A percentile compares a stretch with the other conserved stretches of the same genome.
Conservation (phyloP, 1,140 invertebrate genomes). For the Pogonus chalceus region DNA sequence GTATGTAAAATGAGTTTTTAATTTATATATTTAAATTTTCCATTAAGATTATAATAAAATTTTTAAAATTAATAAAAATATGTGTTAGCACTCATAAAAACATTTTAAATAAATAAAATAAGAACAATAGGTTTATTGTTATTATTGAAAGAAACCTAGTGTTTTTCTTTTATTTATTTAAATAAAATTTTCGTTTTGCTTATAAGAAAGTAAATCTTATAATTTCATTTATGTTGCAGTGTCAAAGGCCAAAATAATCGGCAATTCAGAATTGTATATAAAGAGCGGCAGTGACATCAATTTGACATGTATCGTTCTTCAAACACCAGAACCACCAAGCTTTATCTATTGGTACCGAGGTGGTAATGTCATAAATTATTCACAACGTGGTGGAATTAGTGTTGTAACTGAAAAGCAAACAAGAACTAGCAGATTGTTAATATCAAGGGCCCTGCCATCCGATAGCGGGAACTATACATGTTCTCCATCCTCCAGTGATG, state of each 20-base stretch:
- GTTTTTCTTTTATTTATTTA: too few species aligned
- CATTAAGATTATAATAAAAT: too few species aligned
- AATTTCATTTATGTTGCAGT: slow-evolving; percentile 61
- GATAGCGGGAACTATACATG: slow-evolving; percentile 86
- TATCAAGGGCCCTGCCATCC: slow-evolving; percentile 61
- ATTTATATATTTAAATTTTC: too few species aligned
- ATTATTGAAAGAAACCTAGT: too few species aligned
- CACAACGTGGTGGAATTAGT: slow-evolving; percentile 70
- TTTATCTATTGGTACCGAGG: slow-evolving; percentile 90
- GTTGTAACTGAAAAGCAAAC: slow-evolving; percentile 80
- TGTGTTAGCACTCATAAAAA: too few species aligned
- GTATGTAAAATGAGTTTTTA: too few species aligned
- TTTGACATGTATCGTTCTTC: slow-evolving; percentile 74
- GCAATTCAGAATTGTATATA: slow-evolving; percentile 74
- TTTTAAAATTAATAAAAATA: too few species aligned
- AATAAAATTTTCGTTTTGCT: too few species aligned
- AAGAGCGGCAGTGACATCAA: slow-evolving; percentile 84
- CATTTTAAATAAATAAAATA: too few species aligned
- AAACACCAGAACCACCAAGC: slow-evolving; percentile 77
- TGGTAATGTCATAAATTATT: slow-evolving; percentile 78
- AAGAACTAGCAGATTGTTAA: slow-evolving; percentile 69
- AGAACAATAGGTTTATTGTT: too few species aligned
- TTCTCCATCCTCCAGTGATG: slow-evolving; percentile 44
- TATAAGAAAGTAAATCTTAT: too few species aligned
- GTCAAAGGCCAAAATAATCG: slow-evolving; percentile 77